A percentile compares a stretch with the other conserved stretches of the same genome.
Evolutionary conservation across 2,888 invertebrate species (phyloP).

Genomic region (Pollenia griseotomentosa): DNA sequence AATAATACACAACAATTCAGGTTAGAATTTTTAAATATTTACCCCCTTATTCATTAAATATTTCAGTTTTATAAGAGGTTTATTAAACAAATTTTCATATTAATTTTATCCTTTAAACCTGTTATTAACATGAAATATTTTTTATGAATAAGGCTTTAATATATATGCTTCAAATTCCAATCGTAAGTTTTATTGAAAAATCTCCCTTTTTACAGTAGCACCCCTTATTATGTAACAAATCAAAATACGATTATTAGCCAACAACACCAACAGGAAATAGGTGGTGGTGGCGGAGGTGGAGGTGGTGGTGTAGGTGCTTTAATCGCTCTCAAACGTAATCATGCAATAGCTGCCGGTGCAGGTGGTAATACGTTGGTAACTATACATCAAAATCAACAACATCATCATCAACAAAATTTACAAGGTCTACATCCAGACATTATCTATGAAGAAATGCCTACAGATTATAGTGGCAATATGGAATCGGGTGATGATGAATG

Average conservation of each 20-base stretch:
- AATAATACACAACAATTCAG: constrained; percentile 83
- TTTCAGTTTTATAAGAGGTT: no score
- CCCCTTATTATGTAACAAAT: constrained; percentile 82
- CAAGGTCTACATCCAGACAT: constrained; percentile 79
- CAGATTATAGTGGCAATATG: constrained; percentile 82
- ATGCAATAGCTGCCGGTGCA: constrained; percentile 80
- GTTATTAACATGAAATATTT: no score
- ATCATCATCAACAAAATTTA: constrained; percentile 76
- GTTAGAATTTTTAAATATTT: constrained; percentile 74
- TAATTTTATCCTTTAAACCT: no score
- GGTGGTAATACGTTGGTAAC: constrained; percentile 72
- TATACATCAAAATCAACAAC: constrained; percentile 77
- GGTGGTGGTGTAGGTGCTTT: constrained; percentile 79
- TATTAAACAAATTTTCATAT: no score
- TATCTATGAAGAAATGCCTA: constrained; percentile 82
- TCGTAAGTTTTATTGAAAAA: background rate
- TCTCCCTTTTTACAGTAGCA: constrained; percentile 76
- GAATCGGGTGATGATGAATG: constrained; percentile 82
- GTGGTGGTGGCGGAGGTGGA: constrained; percentile 65
- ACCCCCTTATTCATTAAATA: no score
- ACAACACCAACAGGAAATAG: constrained; percentile 70
- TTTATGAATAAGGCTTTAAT: no score
- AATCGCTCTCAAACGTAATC: constrained; percentile 83
- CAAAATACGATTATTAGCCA: constrained; percentile 78
- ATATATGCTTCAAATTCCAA: background rate